These are phyloP conservation scores for Zoanthus sansibaricus DNA, from an alignment of 92 coral and sea anemone species.

Conservation along the genomic window DNA sequence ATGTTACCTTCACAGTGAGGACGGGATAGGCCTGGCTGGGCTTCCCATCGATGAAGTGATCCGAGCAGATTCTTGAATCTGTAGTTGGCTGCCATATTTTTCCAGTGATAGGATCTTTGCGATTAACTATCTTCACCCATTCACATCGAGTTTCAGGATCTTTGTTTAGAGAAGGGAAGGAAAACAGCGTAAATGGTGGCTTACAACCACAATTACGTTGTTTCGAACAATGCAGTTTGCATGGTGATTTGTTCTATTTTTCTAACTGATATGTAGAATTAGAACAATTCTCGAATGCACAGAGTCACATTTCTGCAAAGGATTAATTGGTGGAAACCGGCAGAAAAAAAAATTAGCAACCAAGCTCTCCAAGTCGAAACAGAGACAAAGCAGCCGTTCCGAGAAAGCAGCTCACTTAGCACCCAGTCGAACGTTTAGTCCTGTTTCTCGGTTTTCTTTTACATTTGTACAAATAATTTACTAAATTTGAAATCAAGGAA, in stretches of 20 bases:
- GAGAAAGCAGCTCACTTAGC: too few relatives aligned
- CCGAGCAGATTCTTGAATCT: conserved; percentile 16
- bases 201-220: conserved; percentile 32
- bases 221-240: conserved; percentile 9
- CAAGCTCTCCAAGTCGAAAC: too few relatives aligned
- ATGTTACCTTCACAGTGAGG: background rate
- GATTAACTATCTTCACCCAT: conserved; percentile 57
- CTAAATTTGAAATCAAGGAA: too few relatives aligned
- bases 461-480: too few relatives aligned
- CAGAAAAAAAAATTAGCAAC: too few relatives aligned
- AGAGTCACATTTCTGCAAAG: conserved; percentile 43
- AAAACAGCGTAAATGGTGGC: conserved; percentile 39
- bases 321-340: too few relatives aligned
- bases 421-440: too few relatives aligned
- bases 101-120: conserved; percentile 45
- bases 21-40: background rate
- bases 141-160: conserved; percentile 32
- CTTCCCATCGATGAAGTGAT: background rate
- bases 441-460: too few relatives aligned
- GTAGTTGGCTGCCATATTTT: conserved; percentile 58
- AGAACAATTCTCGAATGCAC: conserved; percentile 53
- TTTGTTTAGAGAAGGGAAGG: conserved; percentile 52
- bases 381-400: too few relatives aligned
- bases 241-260: conserved; percentile 30
- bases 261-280: conserved; percentile 49